Conservation (phyloP, 1,140 invertebrate species). For the Camponotus pennsylvanicus region DNA sequence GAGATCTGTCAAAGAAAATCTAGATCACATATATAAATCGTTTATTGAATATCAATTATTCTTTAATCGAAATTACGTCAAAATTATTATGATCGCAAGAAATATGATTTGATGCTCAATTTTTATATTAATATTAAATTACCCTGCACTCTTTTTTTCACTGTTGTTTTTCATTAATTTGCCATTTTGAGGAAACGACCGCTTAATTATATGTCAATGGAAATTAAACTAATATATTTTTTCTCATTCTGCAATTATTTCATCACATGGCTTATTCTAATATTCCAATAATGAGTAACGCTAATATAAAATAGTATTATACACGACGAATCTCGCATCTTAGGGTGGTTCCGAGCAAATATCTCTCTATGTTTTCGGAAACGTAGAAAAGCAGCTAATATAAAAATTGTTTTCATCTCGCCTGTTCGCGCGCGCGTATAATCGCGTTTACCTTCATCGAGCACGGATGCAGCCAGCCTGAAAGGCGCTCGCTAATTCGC, state of each 20-base stretch:
- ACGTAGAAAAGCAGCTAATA: conserved; percentile 40
- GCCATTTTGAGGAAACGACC: not conserved
- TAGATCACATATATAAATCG: not conserved
- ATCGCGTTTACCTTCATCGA: conserved; percentile 59
- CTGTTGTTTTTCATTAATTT: not conserved
- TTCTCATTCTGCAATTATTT: conserved; percentile 22
- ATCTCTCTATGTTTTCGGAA: conserved; percentile 36
- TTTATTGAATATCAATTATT: conserved; percentile 2
- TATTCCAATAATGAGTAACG: conserved; percentile 32
- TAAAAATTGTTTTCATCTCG: conserved; percentile 54
- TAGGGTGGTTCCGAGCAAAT: conserved; percentile 18
- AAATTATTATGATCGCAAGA: not conserved
- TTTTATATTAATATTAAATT: not conserved
- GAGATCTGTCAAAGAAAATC: not conserved
- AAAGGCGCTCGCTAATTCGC: conserved; percentile 55
- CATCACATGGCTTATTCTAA: conserved; percentile 23
- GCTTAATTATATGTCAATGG: no score
- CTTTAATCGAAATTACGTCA: not conserved
- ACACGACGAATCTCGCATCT: conserved; percentile 28
- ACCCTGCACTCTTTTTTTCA: not conserved
- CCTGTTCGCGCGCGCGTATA: conserved; percentile 13
- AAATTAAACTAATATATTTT: conserved; percentile 5
- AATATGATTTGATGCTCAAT: not conserved
- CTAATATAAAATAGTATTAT: conserved; percentile 51
- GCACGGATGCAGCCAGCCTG: conserved; percentile 20